Percentiles rank a stretch among this genome's conserved stretches.
Evolutionary conservation across 2,797 vertebrate genomes (phyloP).

Genomic region (Moxostoma hubbsi): DNA sequence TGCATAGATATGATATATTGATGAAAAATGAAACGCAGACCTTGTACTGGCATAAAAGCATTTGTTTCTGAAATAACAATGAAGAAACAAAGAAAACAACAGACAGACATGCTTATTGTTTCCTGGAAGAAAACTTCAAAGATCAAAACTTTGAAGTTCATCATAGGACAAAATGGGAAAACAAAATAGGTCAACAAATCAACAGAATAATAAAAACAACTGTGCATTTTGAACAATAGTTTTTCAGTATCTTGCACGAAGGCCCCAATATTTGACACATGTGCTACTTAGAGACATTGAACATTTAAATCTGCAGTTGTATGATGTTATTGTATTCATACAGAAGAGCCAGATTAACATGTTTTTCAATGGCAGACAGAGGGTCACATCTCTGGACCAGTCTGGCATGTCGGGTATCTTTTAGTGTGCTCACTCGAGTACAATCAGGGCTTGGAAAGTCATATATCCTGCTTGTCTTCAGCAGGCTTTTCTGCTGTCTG

Average conservation of each 20-base stretch:
- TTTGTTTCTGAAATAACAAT: neutral
- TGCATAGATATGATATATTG: neutral
- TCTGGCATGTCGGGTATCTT: neutral
- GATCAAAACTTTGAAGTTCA: constrained; percentile 11
- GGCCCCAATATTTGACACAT: neutral
- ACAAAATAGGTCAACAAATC: constrained; percentile 6
- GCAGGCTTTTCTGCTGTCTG: neutral
- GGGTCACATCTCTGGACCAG: constrained; percentile 9
- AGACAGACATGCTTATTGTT: neutral
- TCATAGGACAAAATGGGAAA: neutral
- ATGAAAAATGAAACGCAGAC: neutral
- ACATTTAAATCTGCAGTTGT: neutral
- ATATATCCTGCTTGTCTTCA: constrained; percentile 10
- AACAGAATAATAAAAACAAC: constrained; percentile 8
- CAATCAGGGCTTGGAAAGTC: neutral
- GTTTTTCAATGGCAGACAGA: neutral
- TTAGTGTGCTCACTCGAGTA: neutral
- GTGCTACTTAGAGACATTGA: neutral
- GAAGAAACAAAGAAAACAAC: neutral
- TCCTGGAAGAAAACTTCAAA: neutral
- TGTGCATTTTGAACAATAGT: constrained; percentile 12
- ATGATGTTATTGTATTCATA: neutral
- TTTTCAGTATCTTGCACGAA: neutral
- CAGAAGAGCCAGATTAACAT: constrained; percentile 2
- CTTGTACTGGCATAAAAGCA: no score